Evolutionary conservation across 1,140 invertebrate genomes (phyloP), one percentile per base, ranked within the genome.

Genomic region (Neuroterus valhalla): DNA sequence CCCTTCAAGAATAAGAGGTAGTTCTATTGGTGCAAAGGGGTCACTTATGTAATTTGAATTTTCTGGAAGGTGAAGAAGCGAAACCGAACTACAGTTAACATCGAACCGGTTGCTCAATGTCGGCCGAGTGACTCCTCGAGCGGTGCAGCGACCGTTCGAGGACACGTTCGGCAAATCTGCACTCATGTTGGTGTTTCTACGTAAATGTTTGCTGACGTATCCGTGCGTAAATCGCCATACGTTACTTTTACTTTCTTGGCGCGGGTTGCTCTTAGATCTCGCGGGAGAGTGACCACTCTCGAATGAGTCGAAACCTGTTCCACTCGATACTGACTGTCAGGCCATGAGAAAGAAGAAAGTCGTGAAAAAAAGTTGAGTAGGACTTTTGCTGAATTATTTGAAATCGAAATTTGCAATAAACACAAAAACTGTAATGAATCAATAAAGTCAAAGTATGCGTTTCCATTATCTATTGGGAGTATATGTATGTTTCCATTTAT

Each of bases 101-200:
- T 76, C 79, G 81, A 77, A 82, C 75, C 78, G 85, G 84, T 88
- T 89, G 84, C 87, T 85, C 84, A 88, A 88, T 83, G 81, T 82
- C 80, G 83, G 82, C 68, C 82, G 84, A 86, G 79, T 82, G 79
- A 81, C 81, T 76, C 83, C 79, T 78, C 81, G 81, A 82, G 82
- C 82, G 82, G 87, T 87, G 88, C 86, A 87, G 84, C 86, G 87
- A 89, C 87, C 87, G 87, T 86, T 88, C 88, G 88, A 89, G 88
- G 88, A 89, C 88, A 87, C 84, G 78, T 86, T 87, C 81, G 80
- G 81, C 85, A 81, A 80, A 80, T 82, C 81, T 79, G 77, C 72
- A 71, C 42, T 76, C 80, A 82, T 77, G 76, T 80, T 66, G 68
- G 69, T 72, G 77, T 81, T 84, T 84, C 84, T 85, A 87, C 84